These are phyloP conservation scores for Pelagia noctiluca DNA, from an alignment of 30 jellyfish, hydroid and myxozoan species.

Conservation along the genomic window DNA sequence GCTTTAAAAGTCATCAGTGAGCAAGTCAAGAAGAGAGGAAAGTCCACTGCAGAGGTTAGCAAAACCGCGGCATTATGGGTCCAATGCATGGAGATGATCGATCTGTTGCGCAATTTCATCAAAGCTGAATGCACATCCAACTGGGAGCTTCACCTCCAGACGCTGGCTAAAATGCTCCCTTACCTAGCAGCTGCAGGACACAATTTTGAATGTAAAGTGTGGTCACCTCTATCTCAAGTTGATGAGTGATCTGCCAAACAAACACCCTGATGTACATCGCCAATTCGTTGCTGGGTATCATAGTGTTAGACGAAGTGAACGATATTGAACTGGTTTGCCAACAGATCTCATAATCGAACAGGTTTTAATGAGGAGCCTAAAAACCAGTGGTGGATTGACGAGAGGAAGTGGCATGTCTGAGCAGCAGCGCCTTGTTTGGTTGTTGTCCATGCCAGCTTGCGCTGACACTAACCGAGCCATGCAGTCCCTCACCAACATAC, in stretches of 20 bases:
- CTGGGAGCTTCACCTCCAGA: constrained; percentile 17
- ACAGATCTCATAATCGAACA: constrained; percentile 12
- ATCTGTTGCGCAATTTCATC: constrained; percentile 24
- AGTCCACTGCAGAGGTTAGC: neutral
- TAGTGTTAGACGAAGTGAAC: constrained; percentile 5
- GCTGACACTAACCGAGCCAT: constrained; percentile 31
- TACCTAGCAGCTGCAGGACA: constrained; percentile 36
- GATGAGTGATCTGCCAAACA: neutral
- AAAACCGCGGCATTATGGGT: constrained; percentile 13
- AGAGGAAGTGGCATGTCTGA: constrained; percentile 32
- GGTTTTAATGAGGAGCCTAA: neutral
- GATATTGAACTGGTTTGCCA: constrained; percentile 5
- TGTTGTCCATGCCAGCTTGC: constrained; percentile 14
- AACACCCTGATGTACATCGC: constrained; percentile 2
- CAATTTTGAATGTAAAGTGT: constrained; percentile 12
- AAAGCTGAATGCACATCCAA: constrained; percentile 16
- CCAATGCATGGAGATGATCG: constrained; percentile 28
- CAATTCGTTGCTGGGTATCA: constrained; percentile 12
- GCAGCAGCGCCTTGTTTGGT: constrained; percentile 19
- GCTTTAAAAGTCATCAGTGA: constrained; percentile 3
- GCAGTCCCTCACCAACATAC: constrained; percentile 1
- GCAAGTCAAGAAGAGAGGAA: neutral
- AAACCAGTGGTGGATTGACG: constrained; percentile 19
- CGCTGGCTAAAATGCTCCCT: constrained; percentile 5
- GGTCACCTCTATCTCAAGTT: constrained; percentile 12